These are phyloP conservation scores for Pseudomyrmex flavicornis DNA, from an alignment of 1,140 invertebrate genomes.

Conservation along the genomic window DNA sequence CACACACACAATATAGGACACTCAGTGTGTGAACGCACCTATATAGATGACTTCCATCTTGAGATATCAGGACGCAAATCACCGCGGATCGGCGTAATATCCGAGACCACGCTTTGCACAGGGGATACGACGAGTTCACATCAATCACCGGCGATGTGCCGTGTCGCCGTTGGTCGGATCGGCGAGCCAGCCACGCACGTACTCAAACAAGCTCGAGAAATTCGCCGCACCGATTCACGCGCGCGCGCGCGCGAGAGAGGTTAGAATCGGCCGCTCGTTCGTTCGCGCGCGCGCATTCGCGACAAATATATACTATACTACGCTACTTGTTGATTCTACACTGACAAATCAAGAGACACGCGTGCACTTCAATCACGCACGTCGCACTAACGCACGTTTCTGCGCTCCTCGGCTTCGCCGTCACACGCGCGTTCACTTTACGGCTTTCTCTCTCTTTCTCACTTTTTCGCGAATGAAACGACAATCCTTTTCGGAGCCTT, in stretches of 20 bases:
- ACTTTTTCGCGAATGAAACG: slow-evolving; percentile 34
- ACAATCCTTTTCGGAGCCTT: slow-evolving; percentile 46
- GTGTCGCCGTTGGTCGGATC: slow-evolving; percentile 8
- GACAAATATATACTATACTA: slow-evolving; percentile 37
- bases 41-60: slow-evolving; percentile 83
- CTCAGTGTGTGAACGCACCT: slow-evolving; percentile 66
- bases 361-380: slow-evolving; percentile 29
- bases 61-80: slow-evolving; percentile 66
- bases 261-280: slow-evolving; percentile 34
- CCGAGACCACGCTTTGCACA: slow-evolving; percentile 61
- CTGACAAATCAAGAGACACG: slow-evolving; percentile 61
- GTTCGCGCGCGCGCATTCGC: slow-evolving; percentile 40
- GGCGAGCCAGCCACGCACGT: slow-evolving; percentile 4
- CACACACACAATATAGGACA: background rate
- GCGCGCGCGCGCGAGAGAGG: slow-evolving; percentile 26
- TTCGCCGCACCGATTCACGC: slow-evolving; percentile 33
- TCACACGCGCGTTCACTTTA: slow-evolving; percentile 17
- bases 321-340: slow-evolving; percentile 78
- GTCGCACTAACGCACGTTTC: background rate
- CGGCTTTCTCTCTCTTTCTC: slow-evolving; percentile 18
- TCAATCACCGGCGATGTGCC: slow-evolving; percentile 25
- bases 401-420: background rate
- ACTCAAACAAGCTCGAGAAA: slow-evolving; percentile 7
- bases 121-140: slow-evolving; percentile 51
- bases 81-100: slow-evolving; percentile 68